Evolutionary conservation across 2,113 vertebrate genomes (phyloP).

Genomic region (Brachypteracias leptosomus): DNA sequence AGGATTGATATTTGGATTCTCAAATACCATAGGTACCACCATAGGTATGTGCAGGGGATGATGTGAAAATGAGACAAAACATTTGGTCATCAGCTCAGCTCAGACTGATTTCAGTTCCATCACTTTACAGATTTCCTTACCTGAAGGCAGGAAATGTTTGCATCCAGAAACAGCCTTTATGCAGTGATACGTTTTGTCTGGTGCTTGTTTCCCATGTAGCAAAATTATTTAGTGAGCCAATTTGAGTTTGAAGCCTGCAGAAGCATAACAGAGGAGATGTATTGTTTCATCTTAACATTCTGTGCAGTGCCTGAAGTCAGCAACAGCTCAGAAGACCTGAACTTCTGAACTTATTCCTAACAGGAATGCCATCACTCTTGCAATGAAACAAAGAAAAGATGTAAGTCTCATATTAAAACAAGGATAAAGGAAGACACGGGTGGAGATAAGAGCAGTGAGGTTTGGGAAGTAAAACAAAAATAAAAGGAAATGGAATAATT

Average conservation of each 20-base stretch:
- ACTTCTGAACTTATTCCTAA: conserved; percentile 38
- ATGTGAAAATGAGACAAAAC: background rate
- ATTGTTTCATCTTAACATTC: conserved; percentile 16
- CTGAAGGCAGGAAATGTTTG: background rate
- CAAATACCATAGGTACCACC: background rate
- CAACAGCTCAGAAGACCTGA: conserved; percentile 27
- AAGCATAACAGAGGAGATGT: background rate
- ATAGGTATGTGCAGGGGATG: background rate
- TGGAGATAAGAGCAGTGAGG: background rate
- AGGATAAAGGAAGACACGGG: background rate
- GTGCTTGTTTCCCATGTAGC: background rate
- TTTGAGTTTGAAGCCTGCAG: conserved; percentile 1
- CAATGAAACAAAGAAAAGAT: background rate
- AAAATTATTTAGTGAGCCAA: conserved; percentile 6
- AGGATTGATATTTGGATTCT: background rate
- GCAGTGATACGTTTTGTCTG: background rate
- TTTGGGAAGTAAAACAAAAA: conserved; percentile 1
- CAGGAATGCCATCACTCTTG: background rate
- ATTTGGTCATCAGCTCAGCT: background rate
- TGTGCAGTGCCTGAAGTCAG: background rate
- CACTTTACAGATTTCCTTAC: background rate
- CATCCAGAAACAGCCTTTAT: background rate
- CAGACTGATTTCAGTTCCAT: background rate
- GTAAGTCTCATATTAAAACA: background rate
- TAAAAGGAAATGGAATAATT: background rate